Percentiles rank a stretch among this genome's conserved stretches.
Evolutionary conservation across 1,140 invertebrate genomes (phyloP).

Genomic region (Zaprionus taronus): DNA sequence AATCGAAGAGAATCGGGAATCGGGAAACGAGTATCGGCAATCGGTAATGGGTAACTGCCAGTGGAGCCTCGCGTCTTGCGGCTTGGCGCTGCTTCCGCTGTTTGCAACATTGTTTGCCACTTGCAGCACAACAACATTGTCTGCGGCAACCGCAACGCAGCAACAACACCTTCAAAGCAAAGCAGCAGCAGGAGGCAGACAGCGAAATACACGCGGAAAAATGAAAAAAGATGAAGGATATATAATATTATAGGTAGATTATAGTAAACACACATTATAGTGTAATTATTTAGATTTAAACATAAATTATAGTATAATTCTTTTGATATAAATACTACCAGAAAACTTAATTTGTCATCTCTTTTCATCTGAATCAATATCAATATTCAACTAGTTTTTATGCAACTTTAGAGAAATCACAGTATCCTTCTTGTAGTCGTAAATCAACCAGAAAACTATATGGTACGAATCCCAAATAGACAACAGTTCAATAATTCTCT

Average conservation of each 20-base stretch:
- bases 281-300: too few relatives aligned
- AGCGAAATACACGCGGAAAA: neutral
- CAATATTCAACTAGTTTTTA: too few relatives aligned
- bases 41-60: conserved; percentile 5
- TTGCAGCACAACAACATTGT: neutral
- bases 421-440: neutral
- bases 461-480: neutral
- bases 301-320: too few relatives aligned
- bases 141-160: neutral
- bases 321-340: too few relatives aligned
- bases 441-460: neutral
- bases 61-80: conserved; percentile 2
- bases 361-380: too few relatives aligned
- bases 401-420: too few relatives aligned
- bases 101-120: conserved; percentile 64
- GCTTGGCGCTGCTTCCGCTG: conserved; percentile 63
- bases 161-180: neutral
- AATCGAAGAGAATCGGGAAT: neutral
- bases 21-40: neutral
- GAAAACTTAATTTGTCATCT: too few relatives aligned
- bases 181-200: neutral
- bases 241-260: too few relatives aligned
- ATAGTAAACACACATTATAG: too few relatives aligned
- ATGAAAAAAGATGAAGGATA: too few relatives aligned
- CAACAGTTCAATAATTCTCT: neutral